A percentile compares a stretch with the other conserved stretches of the same genome.
Conservation (phyloP, 2,888 invertebrate species). For the Eristalinus sepulchralis region DNA sequence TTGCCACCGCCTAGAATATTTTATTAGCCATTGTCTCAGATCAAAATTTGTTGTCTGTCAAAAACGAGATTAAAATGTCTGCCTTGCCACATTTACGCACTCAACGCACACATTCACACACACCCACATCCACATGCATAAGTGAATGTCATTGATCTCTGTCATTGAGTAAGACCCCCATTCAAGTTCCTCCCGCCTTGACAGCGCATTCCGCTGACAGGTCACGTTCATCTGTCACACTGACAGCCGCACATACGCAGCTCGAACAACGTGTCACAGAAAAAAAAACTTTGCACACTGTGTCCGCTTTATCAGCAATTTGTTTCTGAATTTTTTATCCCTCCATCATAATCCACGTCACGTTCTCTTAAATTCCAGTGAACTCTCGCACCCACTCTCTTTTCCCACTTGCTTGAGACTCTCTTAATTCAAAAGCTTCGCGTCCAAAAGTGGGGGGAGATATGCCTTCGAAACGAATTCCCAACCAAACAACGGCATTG, state of each 20-base stretch:
- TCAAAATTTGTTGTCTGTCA: not conserved
- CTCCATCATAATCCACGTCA: not conserved
- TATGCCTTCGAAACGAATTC: not conserved
- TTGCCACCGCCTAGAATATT: no score
- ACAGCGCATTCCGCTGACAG: not conserved
- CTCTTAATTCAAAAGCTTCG: not conserved
- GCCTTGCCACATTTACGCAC: not conserved
- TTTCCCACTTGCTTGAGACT: not conserved
- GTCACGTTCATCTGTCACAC: not conserved
- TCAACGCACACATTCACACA: not conserved
- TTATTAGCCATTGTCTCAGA: no score
- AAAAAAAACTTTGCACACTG: not conserved
- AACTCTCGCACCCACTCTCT: not conserved
- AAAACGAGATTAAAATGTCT: not conserved
- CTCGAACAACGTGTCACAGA: not conserved
- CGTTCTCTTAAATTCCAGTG: not conserved
- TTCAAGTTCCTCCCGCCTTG: not conserved
- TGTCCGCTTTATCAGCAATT: not conserved
- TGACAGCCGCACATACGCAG: not conserved
- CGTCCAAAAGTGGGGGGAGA: not conserved
- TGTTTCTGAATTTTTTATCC: not conserved
- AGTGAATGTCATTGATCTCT: not conserved
- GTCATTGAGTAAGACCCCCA: not conserved
- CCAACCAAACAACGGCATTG: not conserved
- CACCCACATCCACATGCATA: no score